Evolutionary conservation across 1,140 invertebrate genomes (phyloP).

Genomic region (Micrasema longulum): DNA sequence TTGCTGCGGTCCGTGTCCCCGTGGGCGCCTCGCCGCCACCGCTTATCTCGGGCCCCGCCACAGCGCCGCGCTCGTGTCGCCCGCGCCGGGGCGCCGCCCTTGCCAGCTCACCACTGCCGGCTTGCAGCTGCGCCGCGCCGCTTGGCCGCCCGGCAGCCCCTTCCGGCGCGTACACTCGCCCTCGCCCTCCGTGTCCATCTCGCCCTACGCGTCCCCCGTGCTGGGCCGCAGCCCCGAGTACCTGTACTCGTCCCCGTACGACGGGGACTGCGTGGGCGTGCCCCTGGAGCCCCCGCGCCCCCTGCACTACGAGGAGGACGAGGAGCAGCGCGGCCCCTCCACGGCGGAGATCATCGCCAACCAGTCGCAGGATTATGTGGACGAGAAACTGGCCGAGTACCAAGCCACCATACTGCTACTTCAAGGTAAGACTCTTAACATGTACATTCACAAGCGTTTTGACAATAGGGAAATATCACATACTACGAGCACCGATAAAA

Average conservation of each 20-base stretch:
- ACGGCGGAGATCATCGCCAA: constrained; percentile 92
- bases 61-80: constrained; percentile 64
- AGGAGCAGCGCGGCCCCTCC: constrained; percentile 79
- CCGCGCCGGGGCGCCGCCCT: constrained; percentile 58
- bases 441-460: no score
- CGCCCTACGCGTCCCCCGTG: constrained; percentile 67
- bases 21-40: constrained; percentile 73
- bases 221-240: constrained; percentile 73
- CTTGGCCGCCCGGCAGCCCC: constrained; percentile 58
- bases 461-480: no score
- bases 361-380: constrained; percentile 94
- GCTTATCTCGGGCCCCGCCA: constrained; percentile 69
- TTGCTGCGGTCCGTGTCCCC: constrained; percentile 73
- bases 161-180: constrained; percentile 62
- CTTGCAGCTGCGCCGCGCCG: constrained; percentile 66
- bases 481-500: no score
- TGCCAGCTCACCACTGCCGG: constrained; percentile 57
- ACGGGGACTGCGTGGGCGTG: constrained; percentile 74
- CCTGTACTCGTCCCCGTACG: constrained; percentile 73
- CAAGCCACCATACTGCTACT: constrained; percentile 90
- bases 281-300: constrained; percentile 75
- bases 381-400: constrained; percentile 93
- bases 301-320: constrained; percentile 72
- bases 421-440: constrained; percentile 81
- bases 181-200: constrained; percentile 64